phyloP scores from a whole-genome alignment of 2,797 vertebrate species.

The Avahi laniger region DNA sequence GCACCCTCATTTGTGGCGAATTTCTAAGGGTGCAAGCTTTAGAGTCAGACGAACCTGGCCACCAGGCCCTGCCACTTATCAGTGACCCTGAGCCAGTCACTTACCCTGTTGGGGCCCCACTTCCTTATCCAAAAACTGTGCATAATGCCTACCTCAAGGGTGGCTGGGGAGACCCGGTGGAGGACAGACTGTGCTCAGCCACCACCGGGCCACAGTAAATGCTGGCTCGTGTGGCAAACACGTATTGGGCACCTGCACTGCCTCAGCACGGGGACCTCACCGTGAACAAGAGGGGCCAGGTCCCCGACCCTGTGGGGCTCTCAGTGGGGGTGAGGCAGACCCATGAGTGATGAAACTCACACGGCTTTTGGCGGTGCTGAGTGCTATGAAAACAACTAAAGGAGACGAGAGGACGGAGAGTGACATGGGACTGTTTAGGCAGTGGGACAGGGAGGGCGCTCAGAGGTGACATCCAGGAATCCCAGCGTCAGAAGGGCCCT shows the following conservation, averaged over 20 bases:
- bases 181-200: not conserved
- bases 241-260: not conserved
- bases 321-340: not conserved
- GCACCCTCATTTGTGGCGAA: fast-evolving
- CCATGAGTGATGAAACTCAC: fast-evolving
- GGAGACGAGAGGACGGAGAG: not conserved
- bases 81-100: not conserved
- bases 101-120: not conserved
- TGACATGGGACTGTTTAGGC: not conserved
- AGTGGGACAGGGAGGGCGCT: not conserved
- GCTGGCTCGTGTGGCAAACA: fast-evolving
- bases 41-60: not conserved
- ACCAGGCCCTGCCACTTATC: not conserved
- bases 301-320: fast-evolving
- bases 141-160: not conserved
- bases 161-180: not conserved
- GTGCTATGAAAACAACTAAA: fast-evolving
- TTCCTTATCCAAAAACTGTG: not conserved
- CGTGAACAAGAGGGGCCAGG: not conserved
- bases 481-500: not conserved
- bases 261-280: fast-evolving
- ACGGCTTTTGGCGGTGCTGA: not conserved
- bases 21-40: not conserved
- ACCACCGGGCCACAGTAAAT: fast-evolving
- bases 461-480: not conserved